Conservation (phyloP, 1,140 invertebrate species). For the Calliopsis andreniformis region DNA sequence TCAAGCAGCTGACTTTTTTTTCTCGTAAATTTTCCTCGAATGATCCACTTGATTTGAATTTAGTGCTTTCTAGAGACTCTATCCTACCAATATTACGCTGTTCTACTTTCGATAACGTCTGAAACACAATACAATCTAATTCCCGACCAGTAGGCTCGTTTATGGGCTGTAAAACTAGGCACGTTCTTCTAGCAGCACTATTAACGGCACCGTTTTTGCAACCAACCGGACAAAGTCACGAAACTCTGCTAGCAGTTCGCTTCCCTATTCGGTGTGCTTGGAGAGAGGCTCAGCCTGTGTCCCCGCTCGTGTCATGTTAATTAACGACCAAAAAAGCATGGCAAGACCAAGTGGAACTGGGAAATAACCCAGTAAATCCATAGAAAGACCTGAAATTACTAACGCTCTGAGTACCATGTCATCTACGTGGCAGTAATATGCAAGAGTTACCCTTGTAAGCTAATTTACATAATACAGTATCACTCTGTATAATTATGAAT, state of each 20-base stretch:
- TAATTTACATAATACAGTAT: too few species aligned
- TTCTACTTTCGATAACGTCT: constrained; percentile 46
- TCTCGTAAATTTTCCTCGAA: neutral
- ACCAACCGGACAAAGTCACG: constrained; percentile 40
- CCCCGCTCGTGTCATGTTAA: neutral
- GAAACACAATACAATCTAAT: constrained; percentile 49
- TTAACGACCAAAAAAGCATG: too few species aligned
- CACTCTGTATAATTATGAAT: too few species aligned
- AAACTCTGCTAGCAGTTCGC: constrained; percentile 30
- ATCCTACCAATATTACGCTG: constrained; percentile 19
- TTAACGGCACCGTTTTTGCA: constrained; percentile 47
- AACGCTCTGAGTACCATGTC: too few species aligned
- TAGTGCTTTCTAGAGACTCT: constrained; percentile 15
- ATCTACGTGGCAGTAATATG: too few species aligned
- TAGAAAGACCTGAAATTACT: too few species aligned
- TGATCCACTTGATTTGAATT: neutral
- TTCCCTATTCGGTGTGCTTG: constrained; percentile 12
- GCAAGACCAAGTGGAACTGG: too few species aligned
- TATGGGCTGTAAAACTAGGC: constrained; percentile 48
- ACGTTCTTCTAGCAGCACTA: constrained; percentile 35
- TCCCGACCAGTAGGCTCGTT: constrained; percentile 42
- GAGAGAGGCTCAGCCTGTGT: neutral
- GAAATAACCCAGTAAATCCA: too few species aligned
- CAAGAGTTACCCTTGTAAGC: too few species aligned
- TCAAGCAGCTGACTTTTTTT: neutral